These are phyloP conservation scores for Troides helena DNA, from an alignment of 2,888 invertebrate genomes.

Conservation along the genomic window DNA sequence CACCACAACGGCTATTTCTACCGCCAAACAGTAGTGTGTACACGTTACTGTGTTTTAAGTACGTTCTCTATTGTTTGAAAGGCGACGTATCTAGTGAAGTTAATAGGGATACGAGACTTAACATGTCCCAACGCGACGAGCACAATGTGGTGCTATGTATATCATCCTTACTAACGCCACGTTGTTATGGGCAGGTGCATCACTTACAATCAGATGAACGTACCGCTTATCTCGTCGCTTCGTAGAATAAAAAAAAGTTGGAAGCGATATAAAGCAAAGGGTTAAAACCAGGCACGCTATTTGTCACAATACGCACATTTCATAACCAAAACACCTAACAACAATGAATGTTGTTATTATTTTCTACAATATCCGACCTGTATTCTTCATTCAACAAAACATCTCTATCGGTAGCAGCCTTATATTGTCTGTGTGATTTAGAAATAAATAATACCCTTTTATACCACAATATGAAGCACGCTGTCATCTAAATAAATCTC, in stretches of 20 bases:
- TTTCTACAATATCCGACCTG: slow-evolving; percentile 65
- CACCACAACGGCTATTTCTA: no score
- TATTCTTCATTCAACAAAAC: slow-evolving; percentile 66
- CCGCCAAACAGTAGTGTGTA: no score
- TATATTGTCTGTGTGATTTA: slow-evolving; percentile 74
- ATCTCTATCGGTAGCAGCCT: slow-evolving; percentile 72
- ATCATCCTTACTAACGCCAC: no score
- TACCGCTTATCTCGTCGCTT: no score
- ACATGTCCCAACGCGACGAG: no score
- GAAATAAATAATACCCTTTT: slow-evolving; percentile 73
- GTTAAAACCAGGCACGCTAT: slow-evolving; percentile 67
- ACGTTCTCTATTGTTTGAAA: no score
- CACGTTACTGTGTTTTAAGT: no score
- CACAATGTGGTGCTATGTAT: no score
- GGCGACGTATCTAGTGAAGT: no score
- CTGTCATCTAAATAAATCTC: slow-evolving; percentile 54
- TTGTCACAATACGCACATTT: slow-evolving; percentile 74
- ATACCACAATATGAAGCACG: slow-evolving; percentile 64
- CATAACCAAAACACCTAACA: slow-evolving; percentile 71
- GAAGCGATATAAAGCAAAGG: slow-evolving; percentile 62
- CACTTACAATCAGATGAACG: no score
- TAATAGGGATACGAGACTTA: no score
- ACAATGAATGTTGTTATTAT: slow-evolving; percentile 64
- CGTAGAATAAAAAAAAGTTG: slow-evolving; percentile 33
- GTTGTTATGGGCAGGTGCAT: no score